Base-by-base conservation (phyloP, 2,797 vertebrate genomes). In the Pagetopsis macropterus region DNA sequence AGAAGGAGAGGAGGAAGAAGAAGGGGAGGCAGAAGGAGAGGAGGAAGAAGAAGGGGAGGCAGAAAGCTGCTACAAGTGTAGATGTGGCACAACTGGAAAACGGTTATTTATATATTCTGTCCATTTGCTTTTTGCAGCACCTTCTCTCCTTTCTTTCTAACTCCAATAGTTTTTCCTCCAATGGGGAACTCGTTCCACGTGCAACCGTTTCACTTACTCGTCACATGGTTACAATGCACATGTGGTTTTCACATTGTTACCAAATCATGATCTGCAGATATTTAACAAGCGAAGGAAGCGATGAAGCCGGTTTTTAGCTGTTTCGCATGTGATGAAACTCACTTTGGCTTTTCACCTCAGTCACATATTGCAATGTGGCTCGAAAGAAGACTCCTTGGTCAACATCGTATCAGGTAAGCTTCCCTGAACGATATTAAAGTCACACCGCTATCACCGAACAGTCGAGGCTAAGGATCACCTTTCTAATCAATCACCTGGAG, bases 1-100 rank as follows among this genome's bases (percentile, higher is more conserved):
- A 21, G 21, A 21, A 21, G 21, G 2, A 21, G 21, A 21, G 21
- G 21, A 21, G 21, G 21, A 72, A 58, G 67, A 65, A 51, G 62
- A 63, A 51, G 62, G 23, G 13, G 16, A 78, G 43, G 15, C 43
- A 21, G 21, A 21, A 21, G 21, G 2, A 21, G 21, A 2, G 21
- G 21, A 21, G 21, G 21, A 21, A 21, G 21, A 21, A 21, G 21
- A 21, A 21, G 21, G 21, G 21, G 54, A 27, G 57, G 57, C 9
- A 71, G 54, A 37, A 31, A 56, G 19, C 3, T 19, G 45, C 33
- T 33, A 31, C 12, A 74, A 48, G 16, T 59, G 65, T 44, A 48
- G 16, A 68, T 75, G 72, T 61, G 68, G 62, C 43, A 71, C 12
- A 54, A 31, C 10, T 49, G 43, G 43, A 33, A 55, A 63, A 45